phyloP scores from a whole-genome alignment of 37 sponge, comb jelly and placozoan species.

The Oopsacas minuta region DNA sequence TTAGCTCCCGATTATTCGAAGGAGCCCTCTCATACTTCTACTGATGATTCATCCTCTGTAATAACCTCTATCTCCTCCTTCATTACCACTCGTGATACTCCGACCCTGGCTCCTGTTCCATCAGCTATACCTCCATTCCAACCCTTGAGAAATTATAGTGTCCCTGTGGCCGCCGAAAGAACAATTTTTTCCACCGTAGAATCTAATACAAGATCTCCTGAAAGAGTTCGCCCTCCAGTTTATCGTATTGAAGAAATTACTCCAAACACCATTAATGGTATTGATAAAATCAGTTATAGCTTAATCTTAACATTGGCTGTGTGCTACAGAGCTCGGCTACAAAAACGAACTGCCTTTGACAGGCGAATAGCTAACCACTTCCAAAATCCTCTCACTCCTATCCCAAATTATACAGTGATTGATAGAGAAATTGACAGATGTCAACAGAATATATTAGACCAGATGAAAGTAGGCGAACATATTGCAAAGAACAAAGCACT shows the following conservation, averaged over 20 bases:
- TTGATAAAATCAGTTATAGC: not conserved
- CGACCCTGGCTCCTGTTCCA: not conserved
- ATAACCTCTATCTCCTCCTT: not conserved
- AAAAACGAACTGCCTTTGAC: constrained; percentile 44
- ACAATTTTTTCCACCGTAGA: not conserved
- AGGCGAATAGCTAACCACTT: constrained; percentile 24
- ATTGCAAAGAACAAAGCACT: constrained; percentile 51
- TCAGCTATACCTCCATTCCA: not conserved
- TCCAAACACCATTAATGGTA: not conserved
- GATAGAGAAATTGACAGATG: constrained; percentile 11
- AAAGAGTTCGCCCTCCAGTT: not conserved
- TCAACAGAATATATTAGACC: constrained; percentile 32
- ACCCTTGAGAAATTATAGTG: not conserved
- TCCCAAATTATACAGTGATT: not conserved
- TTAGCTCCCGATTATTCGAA: not conserved
- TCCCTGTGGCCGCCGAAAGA: not conserved
- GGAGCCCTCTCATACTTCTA: not conserved
- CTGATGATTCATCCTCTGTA: not conserved
- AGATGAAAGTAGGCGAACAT: constrained; percentile 26
- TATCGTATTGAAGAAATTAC: no score
- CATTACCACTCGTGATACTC: not conserved
- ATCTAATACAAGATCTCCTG: not conserved
- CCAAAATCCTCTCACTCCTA: constrained; percentile 24
- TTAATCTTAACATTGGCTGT: constrained; percentile 54
- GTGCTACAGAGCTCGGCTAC: constrained; percentile 63